These are phyloP conservation scores for Dioctria rufipes DNA, from an alignment of 2,888 invertebrate genomes.

Conservation along the genomic window DNA sequence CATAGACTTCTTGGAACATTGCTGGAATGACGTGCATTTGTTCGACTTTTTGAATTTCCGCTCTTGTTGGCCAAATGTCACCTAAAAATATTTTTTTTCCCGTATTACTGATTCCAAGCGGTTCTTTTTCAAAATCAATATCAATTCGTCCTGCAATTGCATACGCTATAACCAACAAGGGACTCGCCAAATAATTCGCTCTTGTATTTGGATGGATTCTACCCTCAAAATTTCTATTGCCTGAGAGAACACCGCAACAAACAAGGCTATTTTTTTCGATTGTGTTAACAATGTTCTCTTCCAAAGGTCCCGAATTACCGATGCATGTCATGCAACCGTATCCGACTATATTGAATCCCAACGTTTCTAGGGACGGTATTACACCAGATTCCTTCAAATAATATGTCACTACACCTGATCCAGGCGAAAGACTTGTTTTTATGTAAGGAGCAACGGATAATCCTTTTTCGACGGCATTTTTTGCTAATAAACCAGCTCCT, in stretches of 20 bases:
- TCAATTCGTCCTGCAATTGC: conserved; percentile 96
- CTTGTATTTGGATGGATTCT: conserved; percentile 97
- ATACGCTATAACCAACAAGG: conserved; percentile 96
- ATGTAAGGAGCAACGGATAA: conserved; percentile 92
- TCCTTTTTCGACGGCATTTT: conserved; percentile 94
- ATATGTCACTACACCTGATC: conserved; percentile 95
- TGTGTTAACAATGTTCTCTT: conserved; percentile 91
- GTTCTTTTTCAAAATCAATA: conserved; percentile 94
- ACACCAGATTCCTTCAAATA: conserved; percentile 88
- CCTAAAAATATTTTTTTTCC: conserved; percentile 86
- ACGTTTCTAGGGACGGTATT: conserved; percentile 84
- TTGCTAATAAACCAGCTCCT: conserved; percentile 93
- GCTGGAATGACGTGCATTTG: conserved; percentile 91
- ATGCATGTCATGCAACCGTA: conserved; percentile 99
- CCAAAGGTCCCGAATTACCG: conserved; percentile 96
- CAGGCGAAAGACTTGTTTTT: conserved; percentile 97
- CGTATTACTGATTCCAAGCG: conserved; percentile 78
- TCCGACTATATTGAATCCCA: conserved; percentile 97
- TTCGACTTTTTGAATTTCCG: conserved; percentile 92
- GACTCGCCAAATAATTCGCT: conserved; percentile 98
- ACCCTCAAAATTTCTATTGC: conserved; percentile 98
- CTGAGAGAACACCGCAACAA: conserved; percentile 95
- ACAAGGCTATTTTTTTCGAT: conserved; percentile 96
- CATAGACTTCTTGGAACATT: conserved; percentile 90
- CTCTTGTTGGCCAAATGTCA: conserved; percentile 96